These are phyloP conservation scores for Osmerus eperlanus DNA, from an alignment of 2,113 vertebrate species.

Conservation along the genomic window DNA sequence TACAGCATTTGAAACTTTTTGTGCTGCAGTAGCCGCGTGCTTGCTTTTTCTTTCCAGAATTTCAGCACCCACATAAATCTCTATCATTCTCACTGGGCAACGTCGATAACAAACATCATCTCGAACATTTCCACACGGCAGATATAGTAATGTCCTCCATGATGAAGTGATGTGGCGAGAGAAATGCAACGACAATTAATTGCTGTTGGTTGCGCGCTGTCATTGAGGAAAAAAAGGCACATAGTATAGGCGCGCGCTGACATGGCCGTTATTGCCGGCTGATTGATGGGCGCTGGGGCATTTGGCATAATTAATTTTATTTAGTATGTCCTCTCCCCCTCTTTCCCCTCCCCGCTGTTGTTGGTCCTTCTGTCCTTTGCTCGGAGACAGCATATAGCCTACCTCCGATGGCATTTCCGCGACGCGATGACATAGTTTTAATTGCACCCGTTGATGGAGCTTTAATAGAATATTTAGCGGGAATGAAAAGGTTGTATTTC, in stretches of 20 bases:
- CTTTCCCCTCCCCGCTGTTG: conserved; percentile 23
- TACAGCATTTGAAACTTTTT: too few relatives aligned
- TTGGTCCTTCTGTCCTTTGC: conserved; percentile 33
- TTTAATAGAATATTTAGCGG: conserved; percentile 64
- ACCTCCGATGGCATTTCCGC: conserved; percentile 44
- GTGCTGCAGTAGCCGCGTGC: too few relatives aligned
- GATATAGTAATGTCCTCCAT: conserved; percentile 18
- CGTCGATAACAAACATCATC: conserved; percentile 15
- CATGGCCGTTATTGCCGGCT: conserved; percentile 67
- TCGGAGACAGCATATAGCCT: conserved; percentile 9
- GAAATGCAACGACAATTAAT: conserved; percentile 66
- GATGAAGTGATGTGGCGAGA: conserved; percentile 35
- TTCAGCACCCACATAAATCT: conserved; percentile 15
- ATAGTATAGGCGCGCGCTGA: conserved; percentile 58
- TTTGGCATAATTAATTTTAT: conserved; percentile 73
- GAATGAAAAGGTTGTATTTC: conserved; percentile 60
- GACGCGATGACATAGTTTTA: conserved; percentile 63
- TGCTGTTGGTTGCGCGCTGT: conserved; percentile 58
- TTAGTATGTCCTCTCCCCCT: conserved; percentile 54
- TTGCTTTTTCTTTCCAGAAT: not conserved
- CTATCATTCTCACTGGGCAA: conserved; percentile 1
- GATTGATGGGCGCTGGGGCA: conserved; percentile 70
- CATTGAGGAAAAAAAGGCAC: conserved; percentile 53
- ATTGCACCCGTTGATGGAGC: conserved; percentile 50
- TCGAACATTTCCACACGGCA: conserved; percentile 30